Percentiles rank a stretch among this genome's conserved stretches.
Evolutionary conservation across 2,113 vertebrate species (phyloP).

Genomic region (Notarius lentiginosus): DNA sequence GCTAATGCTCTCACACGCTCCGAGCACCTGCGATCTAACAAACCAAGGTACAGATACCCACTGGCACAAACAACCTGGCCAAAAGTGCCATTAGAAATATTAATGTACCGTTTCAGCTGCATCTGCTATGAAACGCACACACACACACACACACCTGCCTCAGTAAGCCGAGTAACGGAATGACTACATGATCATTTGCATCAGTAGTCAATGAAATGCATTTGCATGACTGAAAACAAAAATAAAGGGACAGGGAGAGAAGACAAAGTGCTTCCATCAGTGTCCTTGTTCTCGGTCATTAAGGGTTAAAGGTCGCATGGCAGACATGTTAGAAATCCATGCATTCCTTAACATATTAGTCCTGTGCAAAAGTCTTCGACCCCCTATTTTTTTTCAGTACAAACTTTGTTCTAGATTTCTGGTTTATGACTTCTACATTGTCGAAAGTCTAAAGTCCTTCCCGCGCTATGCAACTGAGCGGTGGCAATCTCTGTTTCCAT

Average conservation of each 20-base stretch:
- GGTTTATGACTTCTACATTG: too few species aligned
- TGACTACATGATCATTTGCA: conserved; percentile 58
- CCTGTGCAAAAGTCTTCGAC: too few species aligned
- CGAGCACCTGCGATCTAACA: conserved; percentile 47
- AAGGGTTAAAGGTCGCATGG: conserved; percentile 37
- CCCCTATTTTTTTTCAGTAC: too few species aligned
- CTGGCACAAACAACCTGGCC: conserved; percentile 67
- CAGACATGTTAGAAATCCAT: not conserved
- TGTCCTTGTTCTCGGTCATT: not conserved
- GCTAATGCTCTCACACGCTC: conserved; percentile 28
- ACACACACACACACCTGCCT: conserved; percentile 54
- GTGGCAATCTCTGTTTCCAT: too few species aligned
- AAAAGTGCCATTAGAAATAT: conserved; percentile 72
- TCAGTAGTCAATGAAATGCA: conserved; percentile 63
- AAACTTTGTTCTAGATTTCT: too few species aligned
- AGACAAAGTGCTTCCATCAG: conserved; percentile 9
- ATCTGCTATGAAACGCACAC: conserved; percentile 53
- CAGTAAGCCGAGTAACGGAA: conserved; percentile 56
- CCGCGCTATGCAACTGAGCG: too few species aligned
- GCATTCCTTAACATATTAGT: not conserved
- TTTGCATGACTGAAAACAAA: conserved; percentile 62
- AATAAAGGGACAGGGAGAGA: conserved; percentile 61
- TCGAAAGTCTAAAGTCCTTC: too few species aligned
- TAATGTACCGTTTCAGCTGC: conserved; percentile 69
- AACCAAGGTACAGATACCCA: conserved; percentile 48